A percentile compares a stretch with the other conserved stretches of the same genome.
These are phyloP conservation scores for Hyposmocoma kahamanoa DNA, from an alignment of 1,140 invertebrate species.

Conservation along the genomic window DNA sequence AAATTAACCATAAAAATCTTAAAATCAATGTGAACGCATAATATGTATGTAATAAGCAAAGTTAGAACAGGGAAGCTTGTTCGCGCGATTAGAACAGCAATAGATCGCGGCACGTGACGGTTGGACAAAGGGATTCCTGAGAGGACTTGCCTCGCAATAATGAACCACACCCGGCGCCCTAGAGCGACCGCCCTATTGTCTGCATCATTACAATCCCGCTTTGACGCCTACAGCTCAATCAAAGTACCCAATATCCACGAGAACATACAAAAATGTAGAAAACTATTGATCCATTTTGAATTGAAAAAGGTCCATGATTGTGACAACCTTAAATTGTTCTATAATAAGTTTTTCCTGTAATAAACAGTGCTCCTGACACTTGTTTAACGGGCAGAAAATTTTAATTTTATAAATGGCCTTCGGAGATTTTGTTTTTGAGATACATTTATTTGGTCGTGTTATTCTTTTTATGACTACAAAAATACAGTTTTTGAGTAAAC, in stretches of 20 bases:
- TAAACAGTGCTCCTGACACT: constrained; percentile 46
- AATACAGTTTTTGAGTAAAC: too few species aligned
- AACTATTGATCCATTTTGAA: constrained; percentile 12
- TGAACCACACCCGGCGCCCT: constrained; percentile 30
- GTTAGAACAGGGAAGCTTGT: not conserved
- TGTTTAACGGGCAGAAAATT: constrained; percentile 54
- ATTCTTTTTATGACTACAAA: too few species aligned
- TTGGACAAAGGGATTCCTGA: constrained; percentile 44
- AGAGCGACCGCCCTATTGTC: constrained; percentile 31
- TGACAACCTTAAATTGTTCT: constrained; percentile 35
- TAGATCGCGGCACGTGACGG: constrained; percentile 34
- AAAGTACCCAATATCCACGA: constrained; percentile 4
- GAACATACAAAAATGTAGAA: too few species aligned
- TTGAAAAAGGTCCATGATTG: constrained; percentile 20
- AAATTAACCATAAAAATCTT: too few species aligned
- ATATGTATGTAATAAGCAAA: too few species aligned
- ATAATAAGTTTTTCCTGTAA: constrained; percentile 36
- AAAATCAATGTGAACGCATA: too few species aligned
- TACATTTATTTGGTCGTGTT: too few species aligned
- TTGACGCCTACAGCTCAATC: constrained; percentile 32
- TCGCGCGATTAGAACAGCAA: constrained; percentile 25
- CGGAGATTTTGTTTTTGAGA: constrained; percentile 25
- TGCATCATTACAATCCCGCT: constrained; percentile 26
- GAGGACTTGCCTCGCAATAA: constrained; percentile 33
- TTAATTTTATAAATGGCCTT: constrained; percentile 42